Evolutionary conservation across 2,113 vertebrate genomes (phyloP).

Genomic region (Myotis davidii): DNA sequence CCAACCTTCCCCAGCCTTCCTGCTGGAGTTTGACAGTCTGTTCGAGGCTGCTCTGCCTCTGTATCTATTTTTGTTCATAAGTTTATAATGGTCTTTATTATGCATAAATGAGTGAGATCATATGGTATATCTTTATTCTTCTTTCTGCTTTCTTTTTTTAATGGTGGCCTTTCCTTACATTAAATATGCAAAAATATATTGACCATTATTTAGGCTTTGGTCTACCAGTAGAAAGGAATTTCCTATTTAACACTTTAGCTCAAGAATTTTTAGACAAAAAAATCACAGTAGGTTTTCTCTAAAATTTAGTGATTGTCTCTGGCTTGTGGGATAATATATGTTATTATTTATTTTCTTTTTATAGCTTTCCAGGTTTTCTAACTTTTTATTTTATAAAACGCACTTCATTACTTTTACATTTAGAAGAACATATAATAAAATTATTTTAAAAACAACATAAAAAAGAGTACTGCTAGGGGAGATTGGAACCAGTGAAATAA

Average conservation of each 20-base stretch:
- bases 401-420: not conserved
- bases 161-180: not conserved
- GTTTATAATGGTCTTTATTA: not conserved
- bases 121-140: not conserved
- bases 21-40: no score
- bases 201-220: not conserved
- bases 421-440: not conserved
- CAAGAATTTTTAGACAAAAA: not conserved
- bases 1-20: no score
- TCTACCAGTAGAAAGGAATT: not conserved
- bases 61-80: no score
- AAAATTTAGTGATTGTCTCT: not conserved
- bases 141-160: not conserved
- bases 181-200: not conserved
- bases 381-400: not conserved
- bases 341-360: conserved; percentile 7
- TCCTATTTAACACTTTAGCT: not conserved
- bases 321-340: not conserved
- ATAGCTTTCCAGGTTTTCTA: not conserved
- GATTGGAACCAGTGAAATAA: not conserved
- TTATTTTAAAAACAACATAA: not conserved
- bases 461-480: not conserved
- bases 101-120: no score
- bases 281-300: not conserved
- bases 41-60: no score